These are phyloP conservation scores for Agrypnia vestita DNA, from an alignment of 1,140 invertebrate genomes.

Conservation along the genomic window DNA sequence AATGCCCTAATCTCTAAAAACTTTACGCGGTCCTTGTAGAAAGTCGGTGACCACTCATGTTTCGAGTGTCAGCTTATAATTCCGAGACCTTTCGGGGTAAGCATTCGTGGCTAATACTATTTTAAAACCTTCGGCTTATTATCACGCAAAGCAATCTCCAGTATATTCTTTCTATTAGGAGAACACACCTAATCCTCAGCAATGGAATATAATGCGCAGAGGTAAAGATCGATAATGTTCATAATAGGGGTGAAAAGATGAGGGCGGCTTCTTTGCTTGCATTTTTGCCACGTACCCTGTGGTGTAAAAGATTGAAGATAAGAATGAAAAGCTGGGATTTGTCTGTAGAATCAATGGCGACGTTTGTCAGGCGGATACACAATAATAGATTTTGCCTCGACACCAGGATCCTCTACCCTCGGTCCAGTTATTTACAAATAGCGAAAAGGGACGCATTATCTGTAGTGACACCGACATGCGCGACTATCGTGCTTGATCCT, in stretches of 20 bases:
- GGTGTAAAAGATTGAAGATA: conserved; percentile 57
- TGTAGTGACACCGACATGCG: background rate
- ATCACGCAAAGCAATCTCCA: conserved; percentile 51
- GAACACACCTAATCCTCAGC: conserved; percentile 53
- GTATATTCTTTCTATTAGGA: conserved; percentile 36
- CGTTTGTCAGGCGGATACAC: conserved; percentile 46
- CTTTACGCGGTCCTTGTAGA: conserved; percentile 12
- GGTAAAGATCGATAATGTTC: conserved; percentile 56
- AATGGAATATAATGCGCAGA: conserved; percentile 37
- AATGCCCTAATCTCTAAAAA: conserved; percentile 47
- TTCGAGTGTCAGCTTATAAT: conserved; percentile 53
- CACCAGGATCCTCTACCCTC: conserved; percentile 15
- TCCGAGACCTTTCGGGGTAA: conserved; percentile 45
- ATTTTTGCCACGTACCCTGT: conserved; percentile 57
- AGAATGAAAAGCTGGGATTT: conserved; percentile 56
- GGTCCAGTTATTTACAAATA: background rate
- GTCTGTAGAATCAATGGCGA: conserved; percentile 52
- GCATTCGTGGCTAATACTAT: conserved; percentile 52
- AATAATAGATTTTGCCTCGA: conserved; percentile 34
- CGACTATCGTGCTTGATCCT: background rate
- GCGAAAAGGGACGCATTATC: background rate
- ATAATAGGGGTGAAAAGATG: conserved; percentile 54
- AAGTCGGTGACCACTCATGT: conserved; percentile 34
- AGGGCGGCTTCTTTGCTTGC: conserved; percentile 51
- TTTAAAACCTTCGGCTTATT: conserved; percentile 55